Evolutionary conservation across 2,888 invertebrate genomes (phyloP), one percentile per base, ranked within the genome.

Genomic region (Drosophila colorata): DNA sequence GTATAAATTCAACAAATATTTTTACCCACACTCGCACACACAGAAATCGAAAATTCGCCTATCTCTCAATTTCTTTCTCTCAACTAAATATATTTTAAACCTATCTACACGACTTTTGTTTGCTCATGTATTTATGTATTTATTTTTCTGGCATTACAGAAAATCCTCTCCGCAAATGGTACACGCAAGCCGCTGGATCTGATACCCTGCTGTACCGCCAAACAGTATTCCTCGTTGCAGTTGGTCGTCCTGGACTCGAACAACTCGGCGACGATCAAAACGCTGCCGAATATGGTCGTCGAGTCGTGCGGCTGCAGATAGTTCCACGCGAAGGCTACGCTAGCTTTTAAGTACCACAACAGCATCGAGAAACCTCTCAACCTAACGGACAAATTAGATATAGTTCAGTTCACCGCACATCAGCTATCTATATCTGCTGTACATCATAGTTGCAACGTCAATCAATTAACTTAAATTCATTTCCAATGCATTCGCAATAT

Each of bases 231-330:
- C 69, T 95, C 96, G 1, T 93, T 98, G 56, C 95, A 96, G 83
- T 92, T 98, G 41, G 94, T 97, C 9, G 97, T 96, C 90, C 94
- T 96, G 93, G 96, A 96, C 90, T 95, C 95, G 16, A 96, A 96
- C 81, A 95, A 95, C 80, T 95, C 96, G 4, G 94, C 96, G 73
- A 95, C 96, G 44, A 95, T 96, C 82, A 96, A 96, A 89, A 95
- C 95, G 1, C 92, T 98, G 65, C 96, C 97, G 0, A 97, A 97
- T 86, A 97, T 98, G 97, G 95, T 97, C 40, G 97, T 97, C n/a
- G 97, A 97, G 80, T 95, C 96, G 6, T 98, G 98, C 90, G 97
- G 97, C 16, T 98, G 98, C 90, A 96, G 96, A 95, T 97, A 93
- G 93, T 87, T 40, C 16, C 40, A 11, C 4, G 33, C 69, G 23